Evolutionary conservation across 2,113 vertebrate species (phyloP).

Genomic region (Dascyllus trimaculatus): DNA sequence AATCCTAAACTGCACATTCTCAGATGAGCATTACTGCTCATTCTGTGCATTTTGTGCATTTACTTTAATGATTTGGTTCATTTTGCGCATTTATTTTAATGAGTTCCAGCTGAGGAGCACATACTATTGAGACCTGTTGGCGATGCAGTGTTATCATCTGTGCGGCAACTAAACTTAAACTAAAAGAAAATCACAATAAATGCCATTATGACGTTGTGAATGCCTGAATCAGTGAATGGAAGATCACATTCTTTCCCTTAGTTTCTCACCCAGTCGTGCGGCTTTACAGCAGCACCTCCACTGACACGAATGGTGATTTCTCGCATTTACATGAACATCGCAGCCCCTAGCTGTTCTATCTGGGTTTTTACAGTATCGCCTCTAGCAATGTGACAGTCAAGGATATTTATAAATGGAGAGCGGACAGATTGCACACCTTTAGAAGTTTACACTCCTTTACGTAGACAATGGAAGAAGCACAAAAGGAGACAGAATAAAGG

Average conservation of each 20-base stretch:
- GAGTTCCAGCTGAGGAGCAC: constrained; percentile 3
- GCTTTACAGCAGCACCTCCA: constrained; percentile 12
- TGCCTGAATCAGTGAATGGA: not conserved
- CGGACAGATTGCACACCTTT: constrained; percentile 34
- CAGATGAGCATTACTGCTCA: constrained; percentile 1
- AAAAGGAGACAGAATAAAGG: constrained; percentile 36
- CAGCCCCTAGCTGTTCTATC: constrained; percentile 15
- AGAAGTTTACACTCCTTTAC: constrained; percentile 21
- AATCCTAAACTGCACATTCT: constrained; percentile 21
- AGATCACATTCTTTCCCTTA: not conserved
- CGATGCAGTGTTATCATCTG: not conserved
- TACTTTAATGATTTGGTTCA: not conserved
- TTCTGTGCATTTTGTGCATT: constrained; percentile 26
- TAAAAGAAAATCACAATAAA: constrained; percentile 45
- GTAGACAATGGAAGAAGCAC: constrained; percentile 40
- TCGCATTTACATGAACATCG: constrained; percentile 4
- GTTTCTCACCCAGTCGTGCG: constrained; percentile 10
- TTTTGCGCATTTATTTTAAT: constrained; percentile 16
- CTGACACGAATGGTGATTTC: constrained; percentile 10
- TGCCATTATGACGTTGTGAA: not conserved
- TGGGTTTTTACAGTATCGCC: constrained; percentile 47
- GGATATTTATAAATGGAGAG: constrained; percentile 53
- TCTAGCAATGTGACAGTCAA: constrained; percentile 64
- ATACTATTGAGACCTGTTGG: not conserved
- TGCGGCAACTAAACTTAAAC: constrained; percentile 25